Conservation (phyloP, 1,140 invertebrate species). For the Leucophenga varia region DNA sequence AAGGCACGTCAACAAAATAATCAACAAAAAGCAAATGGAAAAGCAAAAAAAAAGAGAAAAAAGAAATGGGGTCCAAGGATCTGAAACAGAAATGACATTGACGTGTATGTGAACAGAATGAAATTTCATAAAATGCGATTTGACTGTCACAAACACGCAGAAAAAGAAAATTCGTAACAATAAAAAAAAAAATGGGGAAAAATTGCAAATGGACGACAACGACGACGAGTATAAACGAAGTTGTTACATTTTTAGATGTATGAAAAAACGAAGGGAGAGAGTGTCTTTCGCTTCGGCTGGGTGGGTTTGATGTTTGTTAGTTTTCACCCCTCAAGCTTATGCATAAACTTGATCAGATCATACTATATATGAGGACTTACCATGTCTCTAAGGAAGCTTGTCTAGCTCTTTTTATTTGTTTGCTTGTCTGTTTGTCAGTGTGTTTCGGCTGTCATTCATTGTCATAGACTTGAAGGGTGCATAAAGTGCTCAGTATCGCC, state of each 20-base stretch:
- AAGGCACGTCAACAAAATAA: constrained; percentile 49
- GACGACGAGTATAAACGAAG: constrained; percentile 15
- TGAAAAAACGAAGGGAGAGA: background rate
- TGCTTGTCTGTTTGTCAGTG: no score
- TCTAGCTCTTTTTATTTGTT: no score
- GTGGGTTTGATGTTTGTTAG: no score
- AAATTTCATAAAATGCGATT: constrained; percentile 49
- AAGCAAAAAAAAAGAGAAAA: constrained; percentile 20
- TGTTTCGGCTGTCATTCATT: no score
- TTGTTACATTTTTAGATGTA: no score
- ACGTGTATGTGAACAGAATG: constrained; percentile 48
- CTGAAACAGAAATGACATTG: constrained; percentile 52
- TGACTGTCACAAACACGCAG: constrained; percentile 37
- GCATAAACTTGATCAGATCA: no score
- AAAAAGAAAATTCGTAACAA: no score
- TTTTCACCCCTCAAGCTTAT: no score
- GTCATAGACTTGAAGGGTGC: no score
- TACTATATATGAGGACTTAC: constrained; percentile 40
- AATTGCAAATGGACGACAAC: constrained; percentile 45
- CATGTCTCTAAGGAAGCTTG: constrained; percentile 26
- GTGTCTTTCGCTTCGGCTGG: background rate
- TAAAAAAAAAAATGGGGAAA: constrained; percentile 29
- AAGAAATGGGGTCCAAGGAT: constrained; percentile 40
- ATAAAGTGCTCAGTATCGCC: constrained; percentile 31
- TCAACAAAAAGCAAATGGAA: constrained; percentile 41